Percentiles rank a stretch among this genome's conserved stretches.
Evolutionary conservation across 2,113 vertebrate species (phyloP).

Genomic region (Nymphicus hollandicus): DNA sequence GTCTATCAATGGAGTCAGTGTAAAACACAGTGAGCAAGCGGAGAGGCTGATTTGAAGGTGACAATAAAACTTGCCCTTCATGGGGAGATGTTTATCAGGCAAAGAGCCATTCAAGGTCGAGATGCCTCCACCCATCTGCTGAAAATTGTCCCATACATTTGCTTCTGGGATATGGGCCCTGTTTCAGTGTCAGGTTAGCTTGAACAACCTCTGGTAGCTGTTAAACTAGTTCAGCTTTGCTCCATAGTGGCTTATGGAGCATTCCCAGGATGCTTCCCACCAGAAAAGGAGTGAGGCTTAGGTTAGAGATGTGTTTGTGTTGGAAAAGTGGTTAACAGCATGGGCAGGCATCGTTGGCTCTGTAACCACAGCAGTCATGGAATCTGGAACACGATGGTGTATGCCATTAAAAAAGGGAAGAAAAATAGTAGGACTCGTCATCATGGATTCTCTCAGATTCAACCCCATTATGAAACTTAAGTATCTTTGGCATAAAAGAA

Average conservation of each 20-base stretch:
- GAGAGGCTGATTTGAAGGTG: neutral
- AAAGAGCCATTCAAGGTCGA: neutral
- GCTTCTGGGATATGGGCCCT: neutral
- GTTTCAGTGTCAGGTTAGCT: neutral
- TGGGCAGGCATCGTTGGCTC: neutral
- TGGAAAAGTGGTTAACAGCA: neutral
- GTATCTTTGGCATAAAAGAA: neutral
- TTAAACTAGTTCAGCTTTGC: neutral
- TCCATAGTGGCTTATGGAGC: neutral
- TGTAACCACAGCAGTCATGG: neutral
- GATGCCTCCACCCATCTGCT: neutral
- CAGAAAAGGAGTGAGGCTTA: neutral
- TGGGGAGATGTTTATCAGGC: neutral
- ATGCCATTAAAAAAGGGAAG: neutral
- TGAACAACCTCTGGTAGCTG: neutral
- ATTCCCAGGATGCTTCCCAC: neutral
- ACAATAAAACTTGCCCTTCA: neutral
- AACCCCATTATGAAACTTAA: neutral
- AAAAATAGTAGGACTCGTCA: neutral
- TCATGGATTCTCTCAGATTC: neutral
- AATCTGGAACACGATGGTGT: neutral
- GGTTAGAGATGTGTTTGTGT: neutral
- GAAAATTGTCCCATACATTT: neutral
- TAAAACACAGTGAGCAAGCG: neutral
- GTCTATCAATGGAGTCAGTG: neutral